Base-by-base conservation (phyloP, 2,113 vertebrate genomes). In the Lepisosteus oculatus region DNA sequence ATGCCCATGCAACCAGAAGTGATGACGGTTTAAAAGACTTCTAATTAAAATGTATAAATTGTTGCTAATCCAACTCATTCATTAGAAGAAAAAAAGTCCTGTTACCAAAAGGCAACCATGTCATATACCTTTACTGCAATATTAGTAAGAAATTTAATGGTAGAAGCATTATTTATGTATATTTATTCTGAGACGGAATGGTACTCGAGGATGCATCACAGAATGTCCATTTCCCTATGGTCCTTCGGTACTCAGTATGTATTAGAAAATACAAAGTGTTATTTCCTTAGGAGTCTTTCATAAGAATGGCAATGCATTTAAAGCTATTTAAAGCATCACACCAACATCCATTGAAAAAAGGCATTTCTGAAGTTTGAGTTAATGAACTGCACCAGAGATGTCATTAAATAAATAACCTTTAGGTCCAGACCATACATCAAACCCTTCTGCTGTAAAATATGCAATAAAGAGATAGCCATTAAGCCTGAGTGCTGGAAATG, bases 391-490 rank as follows among this genome's bases (percentile, higher is more conserved):
- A 77, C 74, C 14, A 71, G 62, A 41, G 55, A n/a, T 72, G 55
- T 67, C 43, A 12, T 67, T 73, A 76, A 79, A 85, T 80, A 85
- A 85, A 89, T 86, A 86, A 86, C 86, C 84, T 87, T 86, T 82
- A 81, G 86, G 77, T 79, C 77, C 77, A 77, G 79, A 74, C 78
- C 80, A 85, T 89, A 84, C 84, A 88, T 87, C 86, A 90, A 79
- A 72, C 62, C 72, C 70, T 67, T 74, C 75, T 83, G 84, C 83
- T 63, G 69, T 88, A 86, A 90, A 85, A 85, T 81, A 85, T 79
- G 79, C 85, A 84, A 83, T 81, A 84, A 89, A 87, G 85, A 83
- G 80, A 76, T 70, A 79, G 81, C 79, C 81, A 79, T 85, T 90
- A 87, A 84, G 76, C 55, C 45, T 68, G 61, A 42, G 67, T 15